Percentiles rank a stretch among this genome's conserved stretches.
Conservation (phyloP, 2,797 vertebrate species). For the Agapornis canus region DNA sequence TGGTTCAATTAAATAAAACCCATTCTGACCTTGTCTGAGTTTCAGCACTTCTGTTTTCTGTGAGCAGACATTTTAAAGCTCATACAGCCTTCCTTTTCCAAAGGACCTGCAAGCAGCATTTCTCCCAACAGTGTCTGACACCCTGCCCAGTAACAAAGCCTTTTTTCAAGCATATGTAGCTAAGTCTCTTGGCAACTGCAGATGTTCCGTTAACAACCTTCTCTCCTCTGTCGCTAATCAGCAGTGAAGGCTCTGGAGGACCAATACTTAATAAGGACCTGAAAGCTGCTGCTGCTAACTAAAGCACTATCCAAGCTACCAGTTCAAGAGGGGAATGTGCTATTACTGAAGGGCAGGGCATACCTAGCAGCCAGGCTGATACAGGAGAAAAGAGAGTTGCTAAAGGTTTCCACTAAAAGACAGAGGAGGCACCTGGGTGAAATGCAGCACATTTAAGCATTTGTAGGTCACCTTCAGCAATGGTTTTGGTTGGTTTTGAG, state of each 20-base stretch:
- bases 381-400: not conserved
- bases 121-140: not conserved
- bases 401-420: not conserved
- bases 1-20: not conserved
- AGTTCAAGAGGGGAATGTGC: not conserved
- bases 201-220: not conserved
- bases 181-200: conserved; percentile 17
- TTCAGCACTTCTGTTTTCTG: not conserved
- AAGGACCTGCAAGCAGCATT: not conserved
- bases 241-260: not conserved
- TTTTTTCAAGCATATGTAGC: not conserved
- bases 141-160: not conserved
- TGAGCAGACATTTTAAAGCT: not conserved
- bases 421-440: not conserved
- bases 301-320: not conserved
- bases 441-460: not conserved
- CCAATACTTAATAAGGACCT: not conserved
- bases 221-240: conserved; percentile 17
- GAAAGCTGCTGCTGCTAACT: not conserved
- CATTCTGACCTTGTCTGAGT: not conserved
- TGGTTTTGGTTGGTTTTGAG: not conserved
- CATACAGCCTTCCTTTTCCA: not conserved
- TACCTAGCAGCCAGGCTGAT: not conserved
- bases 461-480: not conserved
- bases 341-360: not conserved